Evolutionary conservation across 2,797 vertebrate species (phyloP).

Genomic region (Dryobates pubescens): DNA sequence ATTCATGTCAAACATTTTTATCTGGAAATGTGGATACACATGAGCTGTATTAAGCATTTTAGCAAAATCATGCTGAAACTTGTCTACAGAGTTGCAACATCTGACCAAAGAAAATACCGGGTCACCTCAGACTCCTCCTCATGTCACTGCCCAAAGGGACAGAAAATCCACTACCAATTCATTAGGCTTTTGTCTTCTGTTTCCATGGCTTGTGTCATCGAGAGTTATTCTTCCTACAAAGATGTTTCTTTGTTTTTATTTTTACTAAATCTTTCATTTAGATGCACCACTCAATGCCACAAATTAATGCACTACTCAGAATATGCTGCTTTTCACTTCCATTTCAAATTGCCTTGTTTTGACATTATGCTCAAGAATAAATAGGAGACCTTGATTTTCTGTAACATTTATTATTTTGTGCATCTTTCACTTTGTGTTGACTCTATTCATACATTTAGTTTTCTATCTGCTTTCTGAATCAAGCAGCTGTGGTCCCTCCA

Average conservation of each 20-base stretch:
- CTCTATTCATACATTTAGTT: constrained; percentile 22
- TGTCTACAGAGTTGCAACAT: background rate
- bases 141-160: background rate
- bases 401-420: constrained; percentile 25
- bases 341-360: constrained; percentile 40
- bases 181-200: background rate
- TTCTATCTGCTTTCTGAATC: constrained; percentile 11
- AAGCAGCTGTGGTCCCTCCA: constrained; percentile 37
- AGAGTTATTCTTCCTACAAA: background rate
- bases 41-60: background rate
- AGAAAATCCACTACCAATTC: background rate
- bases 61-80: background rate
- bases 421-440: background rate
- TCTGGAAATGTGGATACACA: background rate
- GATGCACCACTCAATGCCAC: background rate
- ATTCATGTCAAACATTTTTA: background rate
- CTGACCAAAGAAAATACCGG: background rate
- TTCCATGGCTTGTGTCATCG: background rate
- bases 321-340: constrained; percentile 11
- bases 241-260: background rate
- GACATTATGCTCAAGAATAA: constrained; percentile 30
- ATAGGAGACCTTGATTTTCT: constrained; percentile 53
- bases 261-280: constrained; percentile 41
- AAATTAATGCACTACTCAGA: constrained; percentile 13
- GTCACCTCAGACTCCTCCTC: background rate